Evolutionary conservation across 2,888 invertebrate genomes (phyloP), one percentile per base, ranked within the genome.

Genomic region (Torymus texanus): DNA sequence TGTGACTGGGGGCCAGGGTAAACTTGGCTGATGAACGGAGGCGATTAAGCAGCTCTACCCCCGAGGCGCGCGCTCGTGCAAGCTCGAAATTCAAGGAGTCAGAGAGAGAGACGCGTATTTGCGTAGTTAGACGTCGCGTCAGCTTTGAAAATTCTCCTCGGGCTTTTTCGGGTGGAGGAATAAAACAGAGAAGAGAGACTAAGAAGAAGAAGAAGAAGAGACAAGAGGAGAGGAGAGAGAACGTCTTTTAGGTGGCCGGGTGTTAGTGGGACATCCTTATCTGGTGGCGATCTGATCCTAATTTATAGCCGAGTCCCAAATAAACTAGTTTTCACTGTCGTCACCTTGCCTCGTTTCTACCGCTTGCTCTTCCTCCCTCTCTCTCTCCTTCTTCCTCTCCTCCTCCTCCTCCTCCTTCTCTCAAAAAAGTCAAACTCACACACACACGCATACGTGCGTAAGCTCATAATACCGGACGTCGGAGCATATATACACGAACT

Each of bases 241-340:
- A 85, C 85, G 84, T 88, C 86, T 86, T 87, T 88, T 87, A 86
- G 87, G 85, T 87, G 86, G 84, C 88, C 89, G 89, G 89, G 89
- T 90, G 90, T 90, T 89, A 88, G 88, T 87, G 86, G 89, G 88
- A 88, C 88, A 87, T 84, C 85, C 89, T 90, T 90, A 90, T 90
- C 90, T 88, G 86, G 85, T 87, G 88, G 89, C 88, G 88, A 90
- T 90, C 90, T 89, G 89, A 90, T 90, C 89, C 89, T 90, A 90
- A 90, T 90, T 90, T 90, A 90, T 90, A 89, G 89, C 88, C 89
- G 84, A 87, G 89, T 88, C 89, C 90, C 88, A 89, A 90, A 90
- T 90, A 90, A 90, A 90, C 90, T 90, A 90, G 90, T 90, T 90
- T 89, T 87, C 89, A 89, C 89, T 90, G 89, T 90, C 90, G 89